Percentiles rank a stretch among this genome's conserved stretches.
These are phyloP conservation scores for Oedothorax gibbosus DNA, from an alignment of 1,140 invertebrate genomes.

Conservation along the genomic window DNA sequence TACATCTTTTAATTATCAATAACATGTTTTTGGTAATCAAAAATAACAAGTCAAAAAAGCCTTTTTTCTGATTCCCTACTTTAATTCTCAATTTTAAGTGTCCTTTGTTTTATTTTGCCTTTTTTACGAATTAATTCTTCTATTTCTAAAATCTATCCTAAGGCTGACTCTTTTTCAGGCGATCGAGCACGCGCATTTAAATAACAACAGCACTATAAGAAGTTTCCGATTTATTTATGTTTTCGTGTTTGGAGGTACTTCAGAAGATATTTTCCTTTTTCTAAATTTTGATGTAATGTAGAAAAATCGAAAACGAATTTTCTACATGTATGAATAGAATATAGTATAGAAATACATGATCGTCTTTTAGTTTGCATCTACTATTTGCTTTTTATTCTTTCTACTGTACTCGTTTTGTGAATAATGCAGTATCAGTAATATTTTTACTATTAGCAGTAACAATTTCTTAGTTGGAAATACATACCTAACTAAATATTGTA, in stretches of 20 bases:
- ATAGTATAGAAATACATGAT: neutral
- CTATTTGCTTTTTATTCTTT: no score
- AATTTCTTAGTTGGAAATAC: no score
- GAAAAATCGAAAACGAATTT: conserved; percentile 2
- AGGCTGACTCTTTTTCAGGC: neutral
- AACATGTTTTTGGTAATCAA: no score
- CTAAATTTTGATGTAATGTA: neutral
- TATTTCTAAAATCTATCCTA: neutral
- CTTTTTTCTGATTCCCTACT: no score
- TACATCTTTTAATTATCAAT: no score
- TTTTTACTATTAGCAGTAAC: no score
- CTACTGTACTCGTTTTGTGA: no score
- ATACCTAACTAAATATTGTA: no score
- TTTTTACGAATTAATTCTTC: neutral
- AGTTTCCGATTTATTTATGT: conserved; percentile 20
- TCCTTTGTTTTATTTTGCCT: neutral
- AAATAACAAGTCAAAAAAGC: no score
- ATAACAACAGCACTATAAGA: conserved; percentile 12
- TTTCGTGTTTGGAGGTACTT: neutral
- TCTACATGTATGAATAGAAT: conserved; percentile 19
- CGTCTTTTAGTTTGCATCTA: no score
- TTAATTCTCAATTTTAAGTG: neutral
- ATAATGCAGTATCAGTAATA: no score
- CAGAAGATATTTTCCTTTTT: neutral
- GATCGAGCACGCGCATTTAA: neutral